Evolutionary conservation across 64 coral and sea anemone species (phyloP).

Genomic region (Acropora tenuis): DNA sequence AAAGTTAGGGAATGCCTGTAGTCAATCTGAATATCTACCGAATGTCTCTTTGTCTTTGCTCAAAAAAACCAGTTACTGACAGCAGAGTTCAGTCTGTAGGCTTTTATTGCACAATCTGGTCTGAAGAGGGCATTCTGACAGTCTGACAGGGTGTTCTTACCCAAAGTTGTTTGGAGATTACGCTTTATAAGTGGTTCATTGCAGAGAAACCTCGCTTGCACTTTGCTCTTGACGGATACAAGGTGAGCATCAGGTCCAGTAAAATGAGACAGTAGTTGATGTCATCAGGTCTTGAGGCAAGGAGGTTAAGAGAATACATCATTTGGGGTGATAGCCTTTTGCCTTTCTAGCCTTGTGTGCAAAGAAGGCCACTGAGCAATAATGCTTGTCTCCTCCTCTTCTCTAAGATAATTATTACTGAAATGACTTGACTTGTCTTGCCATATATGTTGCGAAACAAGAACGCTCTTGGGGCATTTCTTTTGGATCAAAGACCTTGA

Average conservation of each 20-base stretch:
- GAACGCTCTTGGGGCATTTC: too few species aligned
- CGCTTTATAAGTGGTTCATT: constrained; percentile 33
- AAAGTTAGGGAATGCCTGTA: too few species aligned
- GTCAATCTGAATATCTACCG: too few species aligned
- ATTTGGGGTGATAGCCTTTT: constrained; percentile 11
- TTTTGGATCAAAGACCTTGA: too few species aligned
- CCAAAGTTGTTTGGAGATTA: background rate
- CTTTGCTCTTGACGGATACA: constrained; percentile 26
- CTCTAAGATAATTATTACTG: background rate
- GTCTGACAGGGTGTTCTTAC: constrained; percentile 16
- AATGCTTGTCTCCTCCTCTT: constrained; percentile 22
- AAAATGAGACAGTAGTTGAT: constrained; percentile 14
- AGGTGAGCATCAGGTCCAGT: constrained; percentile 29
- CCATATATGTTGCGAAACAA: background rate
- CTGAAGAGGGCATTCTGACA: constrained; percentile 28
- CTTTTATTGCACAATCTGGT: constrained; percentile 4
- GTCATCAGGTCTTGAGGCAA: constrained; percentile 7
- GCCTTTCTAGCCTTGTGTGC: constrained; percentile 9
- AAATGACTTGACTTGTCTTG: constrained; percentile 40
- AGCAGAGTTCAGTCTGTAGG: constrained; percentile 6
- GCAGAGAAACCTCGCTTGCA: constrained; percentile 19
- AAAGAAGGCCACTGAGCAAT: constrained; percentile 35
- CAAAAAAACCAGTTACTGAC: constrained; percentile 4
- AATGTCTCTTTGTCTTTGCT: too few species aligned
- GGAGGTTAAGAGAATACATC: constrained; percentile 43